phyloP scores from a whole-genome alignment of 2,113 vertebrate genomes.

The Dermatemys mawii region DNA sequence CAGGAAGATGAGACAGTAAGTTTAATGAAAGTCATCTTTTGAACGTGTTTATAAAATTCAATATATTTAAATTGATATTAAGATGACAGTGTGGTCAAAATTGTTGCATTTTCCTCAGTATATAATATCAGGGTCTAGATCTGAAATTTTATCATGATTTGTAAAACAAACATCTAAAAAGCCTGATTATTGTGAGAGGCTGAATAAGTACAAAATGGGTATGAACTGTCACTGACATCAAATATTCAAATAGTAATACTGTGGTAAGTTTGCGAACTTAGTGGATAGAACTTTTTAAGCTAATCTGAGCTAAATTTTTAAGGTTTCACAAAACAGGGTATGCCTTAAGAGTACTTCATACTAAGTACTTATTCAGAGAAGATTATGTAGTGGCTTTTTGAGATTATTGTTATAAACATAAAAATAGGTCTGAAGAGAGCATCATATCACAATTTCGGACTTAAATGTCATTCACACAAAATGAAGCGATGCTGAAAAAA shows the following conservation, averaged over 20 bases:
- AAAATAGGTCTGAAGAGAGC: neutral
- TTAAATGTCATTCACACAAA: neutral
- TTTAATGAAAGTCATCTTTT: neutral
- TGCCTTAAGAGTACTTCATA: neutral
- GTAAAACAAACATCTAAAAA: neutral
- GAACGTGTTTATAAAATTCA: neutral
- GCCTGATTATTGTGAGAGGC: neutral
- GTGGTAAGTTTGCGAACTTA: neutral
- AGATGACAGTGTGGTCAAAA: neutral
- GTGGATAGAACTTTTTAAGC: neutral
- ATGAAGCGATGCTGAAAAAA: conserved; percentile 21
- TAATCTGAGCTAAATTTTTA: neutral
- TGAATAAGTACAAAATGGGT: neutral
- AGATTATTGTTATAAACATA: neutral
- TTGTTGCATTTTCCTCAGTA: neutral
- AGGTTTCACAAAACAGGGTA: neutral
- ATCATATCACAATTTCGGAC: neutral
- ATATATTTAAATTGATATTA: neutral
- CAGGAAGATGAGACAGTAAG: neutral
- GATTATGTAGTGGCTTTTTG: neutral
- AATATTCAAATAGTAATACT: neutral
- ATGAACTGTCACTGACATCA: neutral
- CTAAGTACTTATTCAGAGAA: neutral
- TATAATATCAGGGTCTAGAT: neutral
- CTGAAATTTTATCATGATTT: neutral